Percentiles rank a stretch among this genome's conserved stretches.
Evolutionary conservation across 2,888 invertebrate species (phyloP).

Genomic region (Erpobdella octoculata): DNA sequence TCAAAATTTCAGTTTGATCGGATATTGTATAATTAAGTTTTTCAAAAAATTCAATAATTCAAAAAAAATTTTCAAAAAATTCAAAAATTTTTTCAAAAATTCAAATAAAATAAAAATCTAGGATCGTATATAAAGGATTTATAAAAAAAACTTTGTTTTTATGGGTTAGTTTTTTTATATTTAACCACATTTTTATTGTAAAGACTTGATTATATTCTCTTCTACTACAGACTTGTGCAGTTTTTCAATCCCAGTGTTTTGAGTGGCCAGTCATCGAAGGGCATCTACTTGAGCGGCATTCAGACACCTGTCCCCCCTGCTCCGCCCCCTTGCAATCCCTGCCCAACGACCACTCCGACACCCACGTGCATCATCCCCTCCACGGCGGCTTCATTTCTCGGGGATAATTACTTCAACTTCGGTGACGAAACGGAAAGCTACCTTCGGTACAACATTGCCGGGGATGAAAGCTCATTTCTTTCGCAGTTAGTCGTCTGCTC

Average conservation of each 20-base stretch:
- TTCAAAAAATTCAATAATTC: too few relatives aligned
- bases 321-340: slow-evolving; percentile 31
- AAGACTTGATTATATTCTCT: too few relatives aligned
- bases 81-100: too few relatives aligned
- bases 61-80: too few relatives aligned
- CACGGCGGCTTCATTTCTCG: slow-evolving; percentile 14
- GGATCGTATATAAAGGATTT: too few relatives aligned
- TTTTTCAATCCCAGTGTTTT: slow-evolving; percentile 23
- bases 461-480: slow-evolving; percentile 12
- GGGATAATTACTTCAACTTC: slow-evolving; percentile 30
- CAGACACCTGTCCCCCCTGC: slow-evolving; percentile 30
- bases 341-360: slow-evolving; percentile 35
- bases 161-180: too few relatives aligned
- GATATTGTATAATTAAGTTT: too few relatives aligned
- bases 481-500: slow-evolving; percentile 5
- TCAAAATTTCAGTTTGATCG: too few relatives aligned
- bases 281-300: slow-evolving; percentile 35
- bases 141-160: too few relatives aligned
- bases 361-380: slow-evolving; percentile 34
- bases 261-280: neutral
- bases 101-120: too few relatives aligned
- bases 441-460: slow-evolving; percentile 17
- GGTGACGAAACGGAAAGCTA: slow-evolving; percentile 33
- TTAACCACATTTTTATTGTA: too few relatives aligned
- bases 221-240: slow-evolving; percentile 32